Base-by-base conservation (phyloP, 2,888 invertebrate species). In the Neoascia interrupta region DNA sequence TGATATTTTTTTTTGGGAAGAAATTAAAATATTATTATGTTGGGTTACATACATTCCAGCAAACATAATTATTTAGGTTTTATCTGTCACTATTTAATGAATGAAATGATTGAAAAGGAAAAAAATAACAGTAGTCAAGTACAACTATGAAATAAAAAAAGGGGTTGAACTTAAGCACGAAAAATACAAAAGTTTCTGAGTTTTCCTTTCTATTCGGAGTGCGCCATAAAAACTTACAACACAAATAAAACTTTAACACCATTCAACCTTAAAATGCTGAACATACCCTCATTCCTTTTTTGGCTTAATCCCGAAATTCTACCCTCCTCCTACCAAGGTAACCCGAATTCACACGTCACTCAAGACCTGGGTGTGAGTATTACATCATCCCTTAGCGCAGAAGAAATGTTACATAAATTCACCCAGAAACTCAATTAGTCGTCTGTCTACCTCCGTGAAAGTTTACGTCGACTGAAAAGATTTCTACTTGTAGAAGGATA, bases 361-460 rank as follows among this genome's bases (percentile, higher is more conserved):
- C 8, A n/a, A 3, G 3, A 31, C 8, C 8, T 28, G 3, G 8
- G 8, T 47, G 8, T 11, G 4, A 13, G 8, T 31, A 6, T 5
- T 8, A 26, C 26, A 4, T 26, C 26, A 34, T n/a, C 3, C 21
- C 15, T n/a, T 58, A 5, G 31, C 10, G 19, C n/a, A n/a, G 28
- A 19, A 6, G 16, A 23, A 51, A 34, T 15, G 45, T 63, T 34
- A 63, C 56, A 63, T 63, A 26, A 37, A 63, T 43, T 54, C 41
- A 23, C 49, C 36, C 47, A n/a, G 39, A 41, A 61, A 75, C 69
- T 75, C 63, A 75, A 75, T 75, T 70, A 70, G 37, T 61, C 51
- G 43, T 56, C 28, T 64, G 28, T 36, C 31, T 28, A 11, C 18
- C 26, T 31, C 23, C n/a, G 26, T 13, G 15, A 36, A 18, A 43